phyloP scores from a whole-genome alignment of 2,888 invertebrate species.

The Cryptocephalus moraei region DNA sequence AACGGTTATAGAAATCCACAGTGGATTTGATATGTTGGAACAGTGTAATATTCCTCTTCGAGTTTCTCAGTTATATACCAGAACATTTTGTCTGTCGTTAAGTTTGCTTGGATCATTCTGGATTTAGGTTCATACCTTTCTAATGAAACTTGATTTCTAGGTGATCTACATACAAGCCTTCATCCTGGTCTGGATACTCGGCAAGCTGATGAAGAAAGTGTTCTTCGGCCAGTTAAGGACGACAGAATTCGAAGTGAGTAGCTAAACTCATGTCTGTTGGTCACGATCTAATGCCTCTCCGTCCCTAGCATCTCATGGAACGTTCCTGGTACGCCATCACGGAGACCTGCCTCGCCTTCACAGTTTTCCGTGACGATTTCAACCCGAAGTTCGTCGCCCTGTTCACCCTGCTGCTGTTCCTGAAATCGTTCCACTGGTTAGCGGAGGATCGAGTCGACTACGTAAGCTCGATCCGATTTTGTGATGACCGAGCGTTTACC shows the following conservation, averaged over 20 bases:
- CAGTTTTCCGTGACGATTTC: constrained; percentile 97
- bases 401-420: constrained; percentile 89
- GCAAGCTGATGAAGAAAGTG: constrained; percentile 83
- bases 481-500: no score
- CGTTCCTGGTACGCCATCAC: constrained; percentile 99
- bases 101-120: no score
- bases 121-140: no score
- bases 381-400: constrained; percentile 96
- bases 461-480: constrained; percentile 55
- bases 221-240: constrained; percentile 93
- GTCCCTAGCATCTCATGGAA: constrained; percentile 92
- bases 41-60: no score
- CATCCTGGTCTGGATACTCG: constrained; percentile 84
- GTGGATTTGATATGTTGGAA: no score
- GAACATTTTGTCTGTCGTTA: no score
- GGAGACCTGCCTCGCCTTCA: constrained; percentile 99
- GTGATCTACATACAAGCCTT: constrained; percentile 95
- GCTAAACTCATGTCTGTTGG: neutral
- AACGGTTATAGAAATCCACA: no score
- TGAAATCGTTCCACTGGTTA: constrained; percentile 99
- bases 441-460: constrained; percentile 98
- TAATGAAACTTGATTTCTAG: constrained; percentile 45
- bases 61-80: no score
- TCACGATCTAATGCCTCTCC: no score
- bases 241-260: constrained; percentile 88